A percentile compares a stretch with the other conserved stretches of the same genome.
Conservation (phyloP, 2,113 vertebrate species). For the Psettodes erumei region DNA sequence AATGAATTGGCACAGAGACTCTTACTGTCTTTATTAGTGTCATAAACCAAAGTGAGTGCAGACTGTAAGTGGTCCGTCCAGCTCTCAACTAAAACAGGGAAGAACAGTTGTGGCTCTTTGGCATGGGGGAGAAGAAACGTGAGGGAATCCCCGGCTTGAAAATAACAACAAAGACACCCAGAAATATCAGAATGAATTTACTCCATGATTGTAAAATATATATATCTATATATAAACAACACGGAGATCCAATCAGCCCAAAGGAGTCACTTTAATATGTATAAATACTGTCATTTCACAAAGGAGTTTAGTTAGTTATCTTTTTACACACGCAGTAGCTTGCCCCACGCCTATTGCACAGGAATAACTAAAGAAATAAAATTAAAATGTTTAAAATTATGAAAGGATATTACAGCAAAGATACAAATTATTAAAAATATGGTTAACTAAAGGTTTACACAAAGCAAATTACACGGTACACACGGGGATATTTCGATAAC, state of each 20-base stretch:
- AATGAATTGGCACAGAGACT: not conserved
- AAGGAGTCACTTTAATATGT: not conserved
- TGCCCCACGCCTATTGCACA: no score
- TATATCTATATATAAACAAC: no score
- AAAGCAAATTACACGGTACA: no score
- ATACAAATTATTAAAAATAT: not conserved
- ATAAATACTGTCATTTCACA: not conserved
- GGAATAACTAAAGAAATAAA: not conserved
- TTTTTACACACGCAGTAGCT: not conserved
- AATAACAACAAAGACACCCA: no score
- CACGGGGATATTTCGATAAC: no score
- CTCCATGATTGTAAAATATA: not conserved
- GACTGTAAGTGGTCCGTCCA: no score
- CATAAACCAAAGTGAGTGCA: no score
- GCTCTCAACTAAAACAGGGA: not conserved
- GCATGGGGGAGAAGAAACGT: no score
- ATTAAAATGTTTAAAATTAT: not conserved
- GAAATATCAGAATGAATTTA: no score
- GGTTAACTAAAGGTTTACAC: not conserved
- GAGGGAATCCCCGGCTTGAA: no score
- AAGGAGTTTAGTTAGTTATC: not conserved
- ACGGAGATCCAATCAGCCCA: no score
- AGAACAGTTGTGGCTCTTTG: not conserved
- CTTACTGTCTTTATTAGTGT: no score
- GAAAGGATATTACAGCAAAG: not conserved